Base-by-base conservation (phyloP, 2,888 invertebrate species). In the Pandemis cinnamomeana region DNA sequence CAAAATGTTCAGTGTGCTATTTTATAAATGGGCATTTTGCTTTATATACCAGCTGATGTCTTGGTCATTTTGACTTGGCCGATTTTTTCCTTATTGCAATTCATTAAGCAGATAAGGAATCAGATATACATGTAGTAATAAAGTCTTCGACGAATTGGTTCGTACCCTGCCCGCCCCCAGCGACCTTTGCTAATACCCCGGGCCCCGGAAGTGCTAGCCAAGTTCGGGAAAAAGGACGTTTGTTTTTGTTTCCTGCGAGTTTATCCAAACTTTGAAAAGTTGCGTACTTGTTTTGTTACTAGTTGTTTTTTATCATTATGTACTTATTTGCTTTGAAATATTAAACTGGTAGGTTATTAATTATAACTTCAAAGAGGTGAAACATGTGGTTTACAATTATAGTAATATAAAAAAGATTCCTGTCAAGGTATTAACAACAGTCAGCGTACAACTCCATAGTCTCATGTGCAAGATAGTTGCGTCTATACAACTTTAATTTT, bases 101-200 rank as follows among this genome's bases (percentile, higher is more conserved):
- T 55, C 20, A 55, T 55, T 53, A 20, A 55, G 55, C 7, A 58
- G 63, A 64, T 64, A 15, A 48, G 42, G 62, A 70, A 62, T 51
- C 70, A 70, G 62, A 58, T 36, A 4, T 36, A 36, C 5, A 62
- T 62, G 10, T 48, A 41, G 48, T 66, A 71, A 71, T 71, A 71
- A 66, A 71, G 66, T 51, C 58, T 48, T 51, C 66, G 58, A 66
- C 7, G 71, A 60, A 71, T 71, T 71, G 66, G 48, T 71, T 60
- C 66, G 48, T 41, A 64, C 66, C 71, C 46, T 58, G 53, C 63
- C 66, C 71, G 36, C 42, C 66, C 64, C 46, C 58, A 7, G 15
- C 36, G 44, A 58, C 71, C 55, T 41, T 70, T 15, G 44, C 51
- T 71, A 71, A 71, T 71, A 51, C 60, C 20, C 48, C 36, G 58